Conservation (phyloP, 1,140 invertebrate species). For the Olivierus martensii region DNA sequence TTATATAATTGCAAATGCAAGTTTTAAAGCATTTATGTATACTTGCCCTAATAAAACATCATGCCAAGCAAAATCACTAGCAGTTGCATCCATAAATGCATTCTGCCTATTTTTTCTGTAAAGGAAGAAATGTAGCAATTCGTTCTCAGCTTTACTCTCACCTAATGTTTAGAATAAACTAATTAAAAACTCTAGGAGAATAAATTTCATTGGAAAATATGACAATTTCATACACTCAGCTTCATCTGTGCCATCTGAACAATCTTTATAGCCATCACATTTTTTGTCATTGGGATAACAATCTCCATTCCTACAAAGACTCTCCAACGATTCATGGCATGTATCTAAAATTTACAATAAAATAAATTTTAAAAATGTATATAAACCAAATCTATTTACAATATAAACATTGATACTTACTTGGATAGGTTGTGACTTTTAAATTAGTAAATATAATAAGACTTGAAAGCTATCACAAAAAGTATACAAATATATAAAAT, state of each 20-base stretch:
- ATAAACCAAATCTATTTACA: too few species aligned
- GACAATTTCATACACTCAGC: conserved; percentile 31
- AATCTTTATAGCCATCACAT: conserved; percentile 32
- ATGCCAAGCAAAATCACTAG: conserved; percentile 35
- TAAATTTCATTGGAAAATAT: too few species aligned
- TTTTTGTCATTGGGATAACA: conserved; percentile 26
- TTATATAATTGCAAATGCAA: background rate
- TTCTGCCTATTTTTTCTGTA: conserved; percentile 22
- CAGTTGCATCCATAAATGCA: conserved; percentile 31
- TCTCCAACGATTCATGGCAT: conserved; percentile 21
- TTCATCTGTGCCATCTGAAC: conserved; percentile 33
- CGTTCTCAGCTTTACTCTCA: too few species aligned
- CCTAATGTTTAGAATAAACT: too few species aligned
- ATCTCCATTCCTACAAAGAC: conserved; percentile 24
- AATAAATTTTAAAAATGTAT: too few species aligned
- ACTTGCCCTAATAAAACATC: conserved; percentile 18
- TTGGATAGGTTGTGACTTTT: conserved; percentile 1
- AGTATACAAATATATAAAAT: background rate
- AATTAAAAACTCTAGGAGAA: too few species aligned
- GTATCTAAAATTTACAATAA: conserved; percentile 18
- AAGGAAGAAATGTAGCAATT: conserved; percentile 16
- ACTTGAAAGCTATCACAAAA: conserved; percentile 22
- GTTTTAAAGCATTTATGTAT: background rate
- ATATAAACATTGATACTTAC: conserved; percentile 10
- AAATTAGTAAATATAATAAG: conserved; percentile 34